These are phyloP conservation scores for Otus scops DNA, from an alignment of 2,797 vertebrate genomes.

Conservation along the genomic window DNA sequence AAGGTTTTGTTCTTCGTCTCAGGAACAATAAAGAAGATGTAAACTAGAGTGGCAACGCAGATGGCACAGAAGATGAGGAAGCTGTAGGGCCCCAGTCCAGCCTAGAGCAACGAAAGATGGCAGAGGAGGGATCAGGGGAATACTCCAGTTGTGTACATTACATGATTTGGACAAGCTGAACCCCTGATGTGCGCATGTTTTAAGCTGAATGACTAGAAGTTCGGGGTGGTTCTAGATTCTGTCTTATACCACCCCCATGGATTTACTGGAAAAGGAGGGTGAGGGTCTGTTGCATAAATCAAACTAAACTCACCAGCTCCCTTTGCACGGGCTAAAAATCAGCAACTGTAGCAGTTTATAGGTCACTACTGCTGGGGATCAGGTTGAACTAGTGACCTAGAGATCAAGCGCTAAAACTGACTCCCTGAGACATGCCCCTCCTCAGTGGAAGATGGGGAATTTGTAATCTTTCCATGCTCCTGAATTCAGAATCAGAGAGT, in stretches of 20 bases:
- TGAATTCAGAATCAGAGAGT: not conserved
- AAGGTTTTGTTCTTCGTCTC: slow-evolving; percentile 94
- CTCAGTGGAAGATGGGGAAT: not conserved
- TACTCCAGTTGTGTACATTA: not conserved
- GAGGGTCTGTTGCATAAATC: not conserved
- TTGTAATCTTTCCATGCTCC: not conserved
- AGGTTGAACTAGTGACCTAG: not conserved
- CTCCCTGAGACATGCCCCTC: not conserved
- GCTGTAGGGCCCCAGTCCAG: slow-evolving; percentile 84
- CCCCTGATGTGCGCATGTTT: not conserved
- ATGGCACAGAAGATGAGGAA: slow-evolving; percentile 88
- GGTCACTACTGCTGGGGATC: not conserved
- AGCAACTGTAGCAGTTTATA: not conserved
- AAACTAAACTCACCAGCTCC: not conserved
- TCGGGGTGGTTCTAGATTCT: not conserved
- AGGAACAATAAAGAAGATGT: slow-evolving; percentile 86
- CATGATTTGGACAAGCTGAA: not conserved
- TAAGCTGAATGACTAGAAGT: rapidly evolving
- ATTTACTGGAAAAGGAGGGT: not conserved
- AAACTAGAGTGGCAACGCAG: slow-evolving; percentile 83
- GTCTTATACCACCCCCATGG: not conserved
- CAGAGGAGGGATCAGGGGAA: not conserved
- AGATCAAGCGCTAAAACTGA: not conserved
- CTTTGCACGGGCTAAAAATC: not conserved
- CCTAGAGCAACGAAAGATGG: slow-evolving; percentile 61